Conservation (phyloP, 2,113 vertebrate species). For the Ctenodactylus gundi region DNA sequence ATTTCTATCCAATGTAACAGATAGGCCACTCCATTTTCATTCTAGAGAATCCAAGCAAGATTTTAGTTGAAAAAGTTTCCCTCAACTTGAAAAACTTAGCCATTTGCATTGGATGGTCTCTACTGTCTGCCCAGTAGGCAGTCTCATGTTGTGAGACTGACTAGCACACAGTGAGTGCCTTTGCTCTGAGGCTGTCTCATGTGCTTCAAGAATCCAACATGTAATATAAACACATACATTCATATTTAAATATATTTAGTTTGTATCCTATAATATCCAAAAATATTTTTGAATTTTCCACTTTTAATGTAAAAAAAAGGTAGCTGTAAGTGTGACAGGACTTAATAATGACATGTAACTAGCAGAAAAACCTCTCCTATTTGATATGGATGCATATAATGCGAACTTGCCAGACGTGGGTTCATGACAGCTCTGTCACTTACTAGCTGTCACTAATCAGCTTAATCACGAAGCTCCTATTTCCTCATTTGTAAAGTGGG, state of each 20-base stretch:
- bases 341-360: slow-evolving; percentile 15
- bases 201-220: not conserved
- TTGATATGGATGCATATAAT: not conserved
- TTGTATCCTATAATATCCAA: not conserved
- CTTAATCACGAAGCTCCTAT: not conserved
- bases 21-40: not conserved
- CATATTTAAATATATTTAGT: not conserved
- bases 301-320: not conserved
- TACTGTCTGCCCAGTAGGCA: not conserved
- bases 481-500: not conserved
- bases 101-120: not conserved
- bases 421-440: slow-evolving; percentile 26
- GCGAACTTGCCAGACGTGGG: slow-evolving; percentile 38
- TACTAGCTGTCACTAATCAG: slow-evolving; percentile 24
- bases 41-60: not conserved
- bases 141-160: not conserved
- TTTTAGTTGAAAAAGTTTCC: not conserved
- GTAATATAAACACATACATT: not conserved
- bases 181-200: not conserved
- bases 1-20: not conserved
- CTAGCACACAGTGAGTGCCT: not conserved
- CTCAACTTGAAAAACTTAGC: not conserved
- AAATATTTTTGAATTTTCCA: not conserved
- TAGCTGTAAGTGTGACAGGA: not conserved
- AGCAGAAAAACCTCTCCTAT: not conserved